phyloP scores from a whole-genome alignment of 1,140 invertebrate species.

The Plutomurus gul region DNA sequence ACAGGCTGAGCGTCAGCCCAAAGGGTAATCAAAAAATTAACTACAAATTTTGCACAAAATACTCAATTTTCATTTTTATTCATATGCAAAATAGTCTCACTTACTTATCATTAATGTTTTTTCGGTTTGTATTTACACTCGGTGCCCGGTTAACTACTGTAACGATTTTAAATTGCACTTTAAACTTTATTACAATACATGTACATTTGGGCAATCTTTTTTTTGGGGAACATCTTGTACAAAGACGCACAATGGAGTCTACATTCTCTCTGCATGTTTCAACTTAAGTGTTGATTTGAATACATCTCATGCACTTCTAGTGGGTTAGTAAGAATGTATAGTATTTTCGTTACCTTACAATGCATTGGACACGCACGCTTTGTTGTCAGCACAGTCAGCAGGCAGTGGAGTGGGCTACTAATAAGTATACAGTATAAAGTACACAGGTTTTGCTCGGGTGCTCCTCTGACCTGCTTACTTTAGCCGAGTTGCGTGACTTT shows the following conservation, averaged over 20 bases:
- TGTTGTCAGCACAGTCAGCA: too few species aligned
- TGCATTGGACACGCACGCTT: slow-evolving; percentile 21
- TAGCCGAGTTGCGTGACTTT: background rate
- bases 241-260: too few species aligned
- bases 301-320: background rate
- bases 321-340: background rate
- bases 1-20: slow-evolving; percentile 27
- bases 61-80: too few species aligned
- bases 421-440: slow-evolving; percentile 8
- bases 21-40: slow-evolving; percentile 19
- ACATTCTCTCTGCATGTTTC: too few species aligned
- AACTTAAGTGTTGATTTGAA: background rate
- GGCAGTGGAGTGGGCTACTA: slow-evolving; percentile 12
- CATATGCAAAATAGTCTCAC: too few species aligned
- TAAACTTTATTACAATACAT: background rate
- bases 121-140: background rate
- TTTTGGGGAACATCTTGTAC: too few species aligned
- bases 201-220: too few species aligned
- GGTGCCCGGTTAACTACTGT: background rate
- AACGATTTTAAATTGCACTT: background rate
- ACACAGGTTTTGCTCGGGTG: slow-evolving; percentile 10
- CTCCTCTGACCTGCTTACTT: slow-evolving; percentile 19
- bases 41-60: background rate
- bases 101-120: background rate
- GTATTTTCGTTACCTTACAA: slow-evolving; percentile 5